These are phyloP conservation scores for Zeugodacus cucurbitae DNA, from an alignment of 1,140 invertebrate species.

Conservation along the genomic window DNA sequence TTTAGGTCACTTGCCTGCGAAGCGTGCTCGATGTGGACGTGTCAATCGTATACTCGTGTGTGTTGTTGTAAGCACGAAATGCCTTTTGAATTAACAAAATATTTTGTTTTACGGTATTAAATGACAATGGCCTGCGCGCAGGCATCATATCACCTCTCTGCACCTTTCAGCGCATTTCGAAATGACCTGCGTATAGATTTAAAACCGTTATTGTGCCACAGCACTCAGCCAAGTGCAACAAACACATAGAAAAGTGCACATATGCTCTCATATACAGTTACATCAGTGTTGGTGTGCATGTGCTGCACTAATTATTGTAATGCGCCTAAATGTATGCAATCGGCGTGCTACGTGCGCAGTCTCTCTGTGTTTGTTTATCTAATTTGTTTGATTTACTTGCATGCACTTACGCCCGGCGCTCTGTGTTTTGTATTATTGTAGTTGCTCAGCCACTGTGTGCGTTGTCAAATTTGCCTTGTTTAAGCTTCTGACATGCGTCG, in stretches of 20 bases:
- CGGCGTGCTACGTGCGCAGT: not conserved
- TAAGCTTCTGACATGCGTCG: not conserved
- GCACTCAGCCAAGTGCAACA: not conserved
- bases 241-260: not conserved
- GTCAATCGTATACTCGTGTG: not conserved
- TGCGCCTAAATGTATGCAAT: slow-evolving; percentile 7
- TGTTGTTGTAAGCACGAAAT: not conserved
- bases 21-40: not conserved
- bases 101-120: not conserved
- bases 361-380: not conserved
- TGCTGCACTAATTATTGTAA: not conserved
- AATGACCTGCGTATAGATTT: not conserved
- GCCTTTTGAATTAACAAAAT: slow-evolving; percentile 10
- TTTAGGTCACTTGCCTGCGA: not conserved
- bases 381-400: slow-evolving; percentile 12
- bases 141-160: not conserved
- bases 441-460: not conserved
- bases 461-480: not conserved
- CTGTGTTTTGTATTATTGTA: not conserved
- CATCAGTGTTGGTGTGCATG: not conserved
- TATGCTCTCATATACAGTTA: not conserved
- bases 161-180: not conserved
- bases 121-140: not conserved
- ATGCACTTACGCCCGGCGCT: not conserved
- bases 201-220: not conserved